phyloP scores from a whole-genome alignment of 2,797 vertebrate genomes.

The Sebastes nivosus region DNA sequence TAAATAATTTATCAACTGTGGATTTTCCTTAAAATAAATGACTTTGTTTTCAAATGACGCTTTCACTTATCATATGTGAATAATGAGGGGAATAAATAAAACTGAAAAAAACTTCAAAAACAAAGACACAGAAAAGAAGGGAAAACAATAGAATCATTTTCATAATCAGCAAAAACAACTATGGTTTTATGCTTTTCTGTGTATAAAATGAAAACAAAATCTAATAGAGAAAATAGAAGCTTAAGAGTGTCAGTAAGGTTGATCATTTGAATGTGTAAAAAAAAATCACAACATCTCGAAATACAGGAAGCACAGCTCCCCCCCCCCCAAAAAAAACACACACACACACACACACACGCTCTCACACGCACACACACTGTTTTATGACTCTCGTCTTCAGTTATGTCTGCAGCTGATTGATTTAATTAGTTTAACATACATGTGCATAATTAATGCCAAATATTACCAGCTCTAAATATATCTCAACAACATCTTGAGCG shows the following conservation, averaged over 20 bases:
- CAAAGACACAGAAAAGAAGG: constrained; percentile 6
- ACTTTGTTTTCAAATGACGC: constrained; percentile 56
- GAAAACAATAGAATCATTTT: constrained; percentile 24
- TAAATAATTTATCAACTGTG: constrained; percentile 81
- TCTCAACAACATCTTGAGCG: constrained; percentile 38
- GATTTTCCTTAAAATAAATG: constrained; percentile 74
- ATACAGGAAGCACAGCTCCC: constrained; percentile 3
- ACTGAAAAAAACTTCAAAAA: constrained; percentile 7
- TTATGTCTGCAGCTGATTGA: constrained; percentile 66
- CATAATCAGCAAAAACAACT: constrained; percentile 14
- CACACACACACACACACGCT: constrained; percentile 21
- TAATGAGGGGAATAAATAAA: constrained; percentile 46
- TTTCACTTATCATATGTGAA: constrained; percentile 32
- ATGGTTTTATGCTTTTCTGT: not conserved
- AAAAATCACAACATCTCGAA: not conserved
- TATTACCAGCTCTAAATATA: constrained; percentile 69
- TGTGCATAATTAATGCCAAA: constrained; percentile 71
- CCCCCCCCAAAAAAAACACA: not conserved
- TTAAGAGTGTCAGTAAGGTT: not conserved
- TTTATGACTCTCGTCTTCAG: constrained; percentile 24
- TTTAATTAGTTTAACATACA: constrained; percentile 72
- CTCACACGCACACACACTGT: constrained; percentile 24
- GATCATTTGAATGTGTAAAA: constrained; percentile 17
- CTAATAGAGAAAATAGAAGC: not conserved
- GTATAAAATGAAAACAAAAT: constrained; percentile 3